Percentiles rank a stretch among this genome's conserved stretches.
These are phyloP conservation scores for Hesperophylax magnus DNA, from an alignment of 1,140 invertebrate species.

Conservation along the genomic window DNA sequence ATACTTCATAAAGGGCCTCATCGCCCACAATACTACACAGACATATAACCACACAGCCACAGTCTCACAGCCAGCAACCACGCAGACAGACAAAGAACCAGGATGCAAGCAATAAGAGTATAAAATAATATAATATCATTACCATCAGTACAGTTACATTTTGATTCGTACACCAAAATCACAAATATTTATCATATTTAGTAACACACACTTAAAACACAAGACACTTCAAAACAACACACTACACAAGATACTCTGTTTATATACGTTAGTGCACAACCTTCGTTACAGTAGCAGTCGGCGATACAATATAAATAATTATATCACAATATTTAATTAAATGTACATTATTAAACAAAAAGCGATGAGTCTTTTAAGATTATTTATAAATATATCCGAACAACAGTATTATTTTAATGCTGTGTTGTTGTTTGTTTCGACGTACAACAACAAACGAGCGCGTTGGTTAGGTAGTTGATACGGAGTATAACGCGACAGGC, in stretches of 20 bases:
- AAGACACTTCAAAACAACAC: constrained; percentile 6
- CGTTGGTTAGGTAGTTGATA: neutral
- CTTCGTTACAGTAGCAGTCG: constrained; percentile 3
- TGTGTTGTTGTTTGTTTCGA: too few species aligned
- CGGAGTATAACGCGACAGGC: neutral
- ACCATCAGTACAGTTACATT: constrained; percentile 36
- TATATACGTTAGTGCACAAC: constrained; percentile 1
- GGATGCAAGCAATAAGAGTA: neutral
- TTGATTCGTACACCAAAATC: constrained; percentile 22
- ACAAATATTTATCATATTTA: neutral
- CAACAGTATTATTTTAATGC: too few species aligned
- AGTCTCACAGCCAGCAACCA: neutral
- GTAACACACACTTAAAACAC: constrained; percentile 1
- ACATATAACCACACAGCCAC: neutral
- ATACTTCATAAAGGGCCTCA: neutral
- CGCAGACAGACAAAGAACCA: neutral
- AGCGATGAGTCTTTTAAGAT: too few species aligned
- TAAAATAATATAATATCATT: constrained; percentile 28
- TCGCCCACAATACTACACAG: too few species aligned
- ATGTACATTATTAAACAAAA: too few species aligned
- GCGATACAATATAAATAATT: neutral
- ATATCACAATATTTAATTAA: too few species aligned
- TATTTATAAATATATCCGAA: too few species aligned
- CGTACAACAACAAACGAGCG: too few species aligned
- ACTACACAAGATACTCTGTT: neutral